Conservation (phyloP, 1,140 invertebrate genomes). For the Papilio dardanus region DNA sequence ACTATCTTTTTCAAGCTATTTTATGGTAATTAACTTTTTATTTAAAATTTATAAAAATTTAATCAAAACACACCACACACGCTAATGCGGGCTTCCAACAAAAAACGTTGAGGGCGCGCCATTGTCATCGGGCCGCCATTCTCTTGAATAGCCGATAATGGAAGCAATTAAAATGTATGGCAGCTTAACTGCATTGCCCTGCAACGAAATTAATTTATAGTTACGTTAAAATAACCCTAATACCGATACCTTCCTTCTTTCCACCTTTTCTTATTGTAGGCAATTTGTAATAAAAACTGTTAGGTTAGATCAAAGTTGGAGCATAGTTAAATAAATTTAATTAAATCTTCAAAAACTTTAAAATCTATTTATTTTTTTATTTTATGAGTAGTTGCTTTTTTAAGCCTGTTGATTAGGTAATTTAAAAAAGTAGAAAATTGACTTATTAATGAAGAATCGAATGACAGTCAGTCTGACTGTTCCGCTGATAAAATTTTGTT, state of each 20-base stretch:
- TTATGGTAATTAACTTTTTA: too few species aligned
- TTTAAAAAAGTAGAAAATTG: too few species aligned
- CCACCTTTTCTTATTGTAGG: conserved; percentile 30
- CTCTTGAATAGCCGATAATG: conserved; percentile 76
- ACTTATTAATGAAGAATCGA: too few species aligned
- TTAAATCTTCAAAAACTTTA: not conserved
- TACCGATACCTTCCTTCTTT: conserved; percentile 52
- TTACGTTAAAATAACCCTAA: conserved; percentile 73
- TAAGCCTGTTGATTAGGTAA: too few species aligned
- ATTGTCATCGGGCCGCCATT: conserved; percentile 72
- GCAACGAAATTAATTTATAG: conserved; percentile 80
- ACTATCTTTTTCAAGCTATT: too few species aligned
- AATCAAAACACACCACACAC: conserved; percentile 4
- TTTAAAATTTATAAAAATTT: too few species aligned
- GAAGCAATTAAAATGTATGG: conserved; percentile 81
- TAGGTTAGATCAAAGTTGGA: not conserved
- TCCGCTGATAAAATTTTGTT: not conserved
- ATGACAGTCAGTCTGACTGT: not conserved
- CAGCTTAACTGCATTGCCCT: conserved; percentile 77
- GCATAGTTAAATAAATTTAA: not conserved
- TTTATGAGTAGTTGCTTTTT: too few species aligned
- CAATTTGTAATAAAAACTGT: conserved; percentile 4
- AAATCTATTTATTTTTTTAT: too few species aligned
- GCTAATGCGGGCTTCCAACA: conserved; percentile 43
- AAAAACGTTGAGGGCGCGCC: conserved; percentile 55